Percentiles rank a stretch among this genome's conserved stretches.
These are phyloP conservation scores for Tangara arthus DNA, from an alignment of 2,797 vertebrate species.

Conservation along the genomic window DNA sequence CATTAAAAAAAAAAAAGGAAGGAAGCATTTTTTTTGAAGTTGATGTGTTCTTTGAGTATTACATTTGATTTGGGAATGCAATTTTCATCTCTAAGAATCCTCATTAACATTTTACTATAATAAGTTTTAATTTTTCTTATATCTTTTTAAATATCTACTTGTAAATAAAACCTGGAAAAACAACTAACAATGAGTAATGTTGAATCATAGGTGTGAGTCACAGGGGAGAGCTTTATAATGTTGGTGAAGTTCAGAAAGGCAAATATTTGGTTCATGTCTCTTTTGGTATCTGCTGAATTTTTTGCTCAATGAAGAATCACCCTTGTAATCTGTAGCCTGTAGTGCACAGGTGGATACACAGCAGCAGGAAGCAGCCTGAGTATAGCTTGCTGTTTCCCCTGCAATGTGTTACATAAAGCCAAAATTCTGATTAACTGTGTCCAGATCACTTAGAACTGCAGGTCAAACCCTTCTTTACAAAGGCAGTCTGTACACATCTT, in stretches of 20 bases:
- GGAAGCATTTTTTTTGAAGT: not conserved
- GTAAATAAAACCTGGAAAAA: not conserved
- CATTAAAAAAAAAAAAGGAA: not conserved
- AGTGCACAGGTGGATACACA: not conserved
- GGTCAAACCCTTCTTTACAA: not conserved
- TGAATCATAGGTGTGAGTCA: not conserved
- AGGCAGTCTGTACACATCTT: not conserved
- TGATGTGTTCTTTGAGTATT: not conserved
- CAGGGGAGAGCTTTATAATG: not conserved
- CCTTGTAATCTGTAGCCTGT: not conserved
- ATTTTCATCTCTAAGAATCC: not conserved
- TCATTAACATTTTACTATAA: not conserved
- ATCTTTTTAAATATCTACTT: not conserved
- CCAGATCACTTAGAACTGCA: not conserved
- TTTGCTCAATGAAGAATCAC: not conserved
- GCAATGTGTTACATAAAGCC: not conserved
- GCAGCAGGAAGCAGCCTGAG: not conserved
- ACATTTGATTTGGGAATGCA: not conserved
- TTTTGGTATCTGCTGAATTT: not conserved
- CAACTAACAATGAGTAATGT: not conserved
- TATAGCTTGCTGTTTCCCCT: not conserved
- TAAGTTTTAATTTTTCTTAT: not conserved
- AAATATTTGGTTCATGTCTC: not conserved
- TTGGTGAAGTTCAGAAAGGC: not conserved
- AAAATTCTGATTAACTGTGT: not conserved